Percentiles rank a stretch among this genome's conserved stretches.
phyloP scores from a whole-genome alignment of 2,797 vertebrate genomes.

The Trachurus trachurus region DNA sequence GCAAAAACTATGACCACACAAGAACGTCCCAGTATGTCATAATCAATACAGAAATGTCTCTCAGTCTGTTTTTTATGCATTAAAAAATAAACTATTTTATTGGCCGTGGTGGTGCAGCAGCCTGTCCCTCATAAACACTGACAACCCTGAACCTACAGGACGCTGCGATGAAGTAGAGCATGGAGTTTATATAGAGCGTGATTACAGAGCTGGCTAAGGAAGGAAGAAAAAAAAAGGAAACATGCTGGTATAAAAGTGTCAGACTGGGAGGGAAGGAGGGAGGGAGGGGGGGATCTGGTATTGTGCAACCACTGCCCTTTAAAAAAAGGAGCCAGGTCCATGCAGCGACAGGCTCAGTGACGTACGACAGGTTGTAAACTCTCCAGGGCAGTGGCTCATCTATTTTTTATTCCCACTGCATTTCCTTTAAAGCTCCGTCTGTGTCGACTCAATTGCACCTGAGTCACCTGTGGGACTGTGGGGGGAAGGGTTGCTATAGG shows the following conservation, averaged over 20 bases:
- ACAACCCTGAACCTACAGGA: constrained; percentile 28
- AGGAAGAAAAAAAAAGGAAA: constrained; percentile 45
- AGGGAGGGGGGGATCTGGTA: constrained; percentile 12
- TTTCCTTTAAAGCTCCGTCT: constrained; percentile 48
- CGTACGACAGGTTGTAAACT: constrained; percentile 1
- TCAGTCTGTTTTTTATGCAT: too few relatives aligned
- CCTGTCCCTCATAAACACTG: not conserved
- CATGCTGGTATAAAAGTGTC: constrained; percentile 11
- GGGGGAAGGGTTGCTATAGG: constrained; percentile 55
- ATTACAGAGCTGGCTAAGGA: constrained; percentile 13
- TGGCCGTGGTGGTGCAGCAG: not conserved
- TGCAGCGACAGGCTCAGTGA: not conserved
- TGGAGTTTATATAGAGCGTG: not conserved
- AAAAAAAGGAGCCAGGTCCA: not conserved
- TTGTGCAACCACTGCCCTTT: constrained; percentile 53
- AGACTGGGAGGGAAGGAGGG: not conserved
- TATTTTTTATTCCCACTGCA: constrained; percentile 63
- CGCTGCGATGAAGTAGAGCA: not conserved
- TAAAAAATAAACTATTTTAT: too few relatives aligned
- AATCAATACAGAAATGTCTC: too few relatives aligned
- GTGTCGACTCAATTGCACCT: constrained; percentile 34
- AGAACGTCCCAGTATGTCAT: too few relatives aligned
- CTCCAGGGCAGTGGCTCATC: constrained; percentile 46
- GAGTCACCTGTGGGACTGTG: constrained; percentile 34
- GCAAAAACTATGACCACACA: not conserved